Base-by-base conservation (phyloP, 1,140 invertebrate genomes). In the Lasaia peninsularis region DNA sequence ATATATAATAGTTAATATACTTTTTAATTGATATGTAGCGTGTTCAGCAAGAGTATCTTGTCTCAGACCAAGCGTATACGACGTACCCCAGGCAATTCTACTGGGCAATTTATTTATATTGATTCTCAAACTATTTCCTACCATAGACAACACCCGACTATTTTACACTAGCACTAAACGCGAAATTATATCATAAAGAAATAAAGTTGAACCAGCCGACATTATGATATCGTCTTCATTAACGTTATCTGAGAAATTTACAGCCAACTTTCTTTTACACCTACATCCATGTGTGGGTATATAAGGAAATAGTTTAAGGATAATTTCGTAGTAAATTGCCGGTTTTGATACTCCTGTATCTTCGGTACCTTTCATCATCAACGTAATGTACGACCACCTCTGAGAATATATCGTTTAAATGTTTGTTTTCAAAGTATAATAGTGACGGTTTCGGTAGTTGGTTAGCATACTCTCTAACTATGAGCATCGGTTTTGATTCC, bases 61-160 rank as follows among this genome's bases (percentile, higher is more conserved):
- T 80, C 71, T 67, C 62, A 57, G 65, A 63, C 62, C 67, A 64
- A 66, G 65, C 73, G 65, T 59, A 20, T 67, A 63, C 58, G 55
- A 60, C 76, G 78, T 78, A 70, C 80, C 74, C 63, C 67, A 52
- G 78, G 80, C 79, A 66, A 76, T 78, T 78, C 78, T 81, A 81
- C 83, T 80, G 79, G 70, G 62, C 74, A 81, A 86, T 86, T 80
- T 86, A 86, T 82, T 84, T 83, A 84, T 86, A 84, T 86, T 84
- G 80, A 83, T 79, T 81, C 73, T 63, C 67, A 75, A 75, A 76
- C 72, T 63, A 79, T 80, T 81, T 82, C 78, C 74, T 83, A 82
- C 78, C 72, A 70, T 52, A 75, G 75, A 78, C 80, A 81, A 76
- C 71, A 63, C 69, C 65, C 69, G 73, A 73, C 71, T 74, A 77